Conservation (phyloP, 2,888 invertebrate genomes). For the Agrochola lota region DNA sequence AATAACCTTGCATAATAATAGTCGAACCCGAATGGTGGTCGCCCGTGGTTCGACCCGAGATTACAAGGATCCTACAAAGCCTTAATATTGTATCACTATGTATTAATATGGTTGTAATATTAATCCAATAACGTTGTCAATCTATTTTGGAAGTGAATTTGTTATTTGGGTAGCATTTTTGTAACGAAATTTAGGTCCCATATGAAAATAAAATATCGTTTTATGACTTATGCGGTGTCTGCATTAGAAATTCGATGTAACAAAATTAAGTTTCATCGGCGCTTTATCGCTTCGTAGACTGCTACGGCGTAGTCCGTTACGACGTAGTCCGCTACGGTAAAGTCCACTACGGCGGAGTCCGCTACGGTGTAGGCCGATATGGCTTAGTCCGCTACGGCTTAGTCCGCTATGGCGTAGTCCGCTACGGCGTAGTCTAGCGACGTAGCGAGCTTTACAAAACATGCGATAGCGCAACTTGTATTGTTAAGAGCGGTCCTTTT, state of each 20-base stretch:
- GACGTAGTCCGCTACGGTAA: no score
- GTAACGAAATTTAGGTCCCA: neutral
- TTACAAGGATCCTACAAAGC: conserved; percentile 57
- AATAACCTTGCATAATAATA: conserved; percentile 54
- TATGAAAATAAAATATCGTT: neutral
- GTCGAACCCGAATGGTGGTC: conserved; percentile 50
- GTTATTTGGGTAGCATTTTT: conserved; percentile 30
- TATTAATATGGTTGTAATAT: conserved; percentile 53
- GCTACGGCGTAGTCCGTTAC: neutral
- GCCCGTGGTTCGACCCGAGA: conserved; percentile 40
- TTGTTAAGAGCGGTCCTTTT: neutral
- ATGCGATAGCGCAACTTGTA: neutral
- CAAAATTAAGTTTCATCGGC: neutral
- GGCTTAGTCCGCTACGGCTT: no score
- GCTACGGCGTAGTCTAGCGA: neutral
- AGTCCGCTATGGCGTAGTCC: neutral
- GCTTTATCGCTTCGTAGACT: neutral
- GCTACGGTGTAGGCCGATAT: no score
- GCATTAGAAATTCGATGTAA: neutral
- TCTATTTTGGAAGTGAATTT: conserved; percentile 33
- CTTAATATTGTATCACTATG: conserved; percentile 44
- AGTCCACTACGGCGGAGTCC: no score
- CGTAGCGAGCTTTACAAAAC: neutral
- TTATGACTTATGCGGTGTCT: neutral
- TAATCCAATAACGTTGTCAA: conserved; percentile 55